phyloP scores from a whole-genome alignment of 2,797 vertebrate species.

The Spondyliosoma cantharus region DNA sequence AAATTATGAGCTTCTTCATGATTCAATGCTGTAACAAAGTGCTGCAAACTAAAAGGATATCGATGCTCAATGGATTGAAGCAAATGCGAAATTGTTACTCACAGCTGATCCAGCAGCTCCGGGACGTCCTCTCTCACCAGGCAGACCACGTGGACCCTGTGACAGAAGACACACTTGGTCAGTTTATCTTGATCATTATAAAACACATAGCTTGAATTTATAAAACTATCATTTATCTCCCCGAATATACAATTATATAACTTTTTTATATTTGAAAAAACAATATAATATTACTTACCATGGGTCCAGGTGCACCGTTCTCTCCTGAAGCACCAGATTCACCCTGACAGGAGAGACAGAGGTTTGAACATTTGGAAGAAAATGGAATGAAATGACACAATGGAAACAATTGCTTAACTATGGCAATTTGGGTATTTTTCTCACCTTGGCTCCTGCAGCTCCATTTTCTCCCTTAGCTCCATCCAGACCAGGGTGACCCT shows the following conservation, averaged over 20 bases:
- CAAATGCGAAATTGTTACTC: slow-evolving; percentile 74
- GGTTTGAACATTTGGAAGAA: slow-evolving; percentile 13
- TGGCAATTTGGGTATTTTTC: neutral
- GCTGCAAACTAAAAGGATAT: neutral
- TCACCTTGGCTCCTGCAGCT: slow-evolving; percentile 93
- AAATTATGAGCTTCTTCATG: neutral
- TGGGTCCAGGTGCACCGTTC: slow-evolving; percentile 92
- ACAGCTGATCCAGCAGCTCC: slow-evolving; percentile 93
- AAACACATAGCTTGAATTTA: neutral
- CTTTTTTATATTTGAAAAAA: neutral
- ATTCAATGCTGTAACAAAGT: slow-evolving; percentile 5
- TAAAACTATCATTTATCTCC: neutral
- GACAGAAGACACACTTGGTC: slow-evolving; percentile 15
- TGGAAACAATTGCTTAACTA: neutral
- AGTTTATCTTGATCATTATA: neutral
- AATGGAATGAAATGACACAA: neutral
- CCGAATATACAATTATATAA: neutral
- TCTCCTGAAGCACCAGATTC: slow-evolving; percentile 91
- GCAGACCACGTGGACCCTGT: slow-evolving; percentile 95
- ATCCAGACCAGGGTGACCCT: slow-evolving; percentile 95
- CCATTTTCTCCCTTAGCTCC: slow-evolving; percentile 94
- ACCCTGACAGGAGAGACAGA: slow-evolving; percentile 82
- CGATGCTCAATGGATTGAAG: neutral
- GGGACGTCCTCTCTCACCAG: slow-evolving; percentile 95
- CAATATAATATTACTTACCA: slow-evolving; percentile 85